Conservation (phyloP, 2,888 invertebrate genomes). For the Itoplectis maculator region DNA sequence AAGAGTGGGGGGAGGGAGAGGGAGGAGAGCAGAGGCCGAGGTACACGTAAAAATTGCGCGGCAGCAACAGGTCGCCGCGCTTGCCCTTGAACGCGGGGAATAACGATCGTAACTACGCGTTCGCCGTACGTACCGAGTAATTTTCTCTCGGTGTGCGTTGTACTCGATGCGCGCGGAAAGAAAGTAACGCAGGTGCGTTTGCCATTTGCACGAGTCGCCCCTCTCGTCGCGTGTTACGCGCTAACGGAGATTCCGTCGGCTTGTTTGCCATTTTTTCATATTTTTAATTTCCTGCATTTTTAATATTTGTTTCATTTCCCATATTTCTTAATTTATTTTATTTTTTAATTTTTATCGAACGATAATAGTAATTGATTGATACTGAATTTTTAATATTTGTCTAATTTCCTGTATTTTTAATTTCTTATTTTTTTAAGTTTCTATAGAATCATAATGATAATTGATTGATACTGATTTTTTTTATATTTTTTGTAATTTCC, state of each 20-base stretch:
- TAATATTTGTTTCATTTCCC: too few relatives aligned
- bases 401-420: too few relatives aligned
- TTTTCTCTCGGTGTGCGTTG: slow-evolving; percentile 27
- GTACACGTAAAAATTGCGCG: slow-evolving; percentile 68
- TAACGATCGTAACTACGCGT: slow-evolving; percentile 41
- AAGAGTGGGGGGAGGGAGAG: slow-evolving; percentile 31
- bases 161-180: slow-evolving; percentile 39
- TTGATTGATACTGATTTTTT: too few relatives aligned
- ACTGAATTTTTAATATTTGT: too few relatives aligned
- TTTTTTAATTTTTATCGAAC: too few relatives aligned
- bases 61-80: slow-evolving; percentile 74
- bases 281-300: too few relatives aligned
- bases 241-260: background rate
- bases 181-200: slow-evolving; percentile 39
- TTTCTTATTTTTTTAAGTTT: too few relatives aligned
- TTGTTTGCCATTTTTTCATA: background rate
- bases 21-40: slow-evolving; percentile 55
- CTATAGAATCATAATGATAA: too few relatives aligned
- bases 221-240: background rate
- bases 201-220: slow-evolving; percentile 5
- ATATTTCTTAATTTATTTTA: too few relatives aligned
- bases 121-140: slow-evolving; percentile 25
- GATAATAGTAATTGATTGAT: too few relatives aligned
- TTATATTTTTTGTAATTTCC: too few relatives aligned
- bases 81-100: slow-evolving; percentile 68